Conservation (phyloP, 2,797 vertebrate species). For the Acanthurus leucopareius region DNA sequence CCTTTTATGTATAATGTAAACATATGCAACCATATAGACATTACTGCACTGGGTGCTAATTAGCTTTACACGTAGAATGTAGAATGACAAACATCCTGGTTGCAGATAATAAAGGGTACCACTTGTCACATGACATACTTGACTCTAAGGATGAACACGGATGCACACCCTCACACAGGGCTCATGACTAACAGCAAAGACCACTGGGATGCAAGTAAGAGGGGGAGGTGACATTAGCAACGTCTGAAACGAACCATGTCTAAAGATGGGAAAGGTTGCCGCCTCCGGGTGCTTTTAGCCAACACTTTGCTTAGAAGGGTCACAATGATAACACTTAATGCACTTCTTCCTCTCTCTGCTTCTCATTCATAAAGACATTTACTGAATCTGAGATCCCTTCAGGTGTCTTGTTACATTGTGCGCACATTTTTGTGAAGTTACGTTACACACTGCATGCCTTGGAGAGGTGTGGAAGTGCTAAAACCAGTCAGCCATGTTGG, state of each 20-base stretch:
- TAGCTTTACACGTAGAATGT: conserved; percentile 25
- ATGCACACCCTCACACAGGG: conserved; percentile 9
- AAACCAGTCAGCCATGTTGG: conserved; percentile 25
- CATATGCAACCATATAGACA: not conserved
- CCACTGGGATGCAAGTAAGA: conserved; percentile 19
- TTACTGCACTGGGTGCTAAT: conserved; percentile 4
- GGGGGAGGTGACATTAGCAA: conserved; percentile 21
- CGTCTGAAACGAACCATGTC: conserved; percentile 53
- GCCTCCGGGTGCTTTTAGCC: conserved; percentile 69
- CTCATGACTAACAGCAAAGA: conserved; percentile 51
- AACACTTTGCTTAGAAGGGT: conserved; percentile 59
- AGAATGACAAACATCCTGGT: not conserved
- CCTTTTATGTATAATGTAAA: conserved; percentile 2
- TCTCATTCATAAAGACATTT: conserved; percentile 46
- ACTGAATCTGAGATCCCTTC: conserved; percentile 28
- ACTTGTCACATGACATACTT: conserved; percentile 25
- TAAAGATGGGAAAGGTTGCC: conserved; percentile 44
- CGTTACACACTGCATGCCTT: conserved; percentile 44
- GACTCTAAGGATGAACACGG: conserved; percentile 10
- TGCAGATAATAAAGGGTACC: conserved; percentile 24
- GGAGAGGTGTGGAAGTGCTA: conserved; percentile 6
- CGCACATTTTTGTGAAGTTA: conserved; percentile 43
- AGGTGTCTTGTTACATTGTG: conserved; percentile 43
- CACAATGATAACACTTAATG: conserved; percentile 66
- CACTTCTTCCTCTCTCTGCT: conserved; percentile 34